Evolutionary conservation across 2,888 invertebrate species (phyloP).

Genomic region (Epinotia brunnichana): DNA sequence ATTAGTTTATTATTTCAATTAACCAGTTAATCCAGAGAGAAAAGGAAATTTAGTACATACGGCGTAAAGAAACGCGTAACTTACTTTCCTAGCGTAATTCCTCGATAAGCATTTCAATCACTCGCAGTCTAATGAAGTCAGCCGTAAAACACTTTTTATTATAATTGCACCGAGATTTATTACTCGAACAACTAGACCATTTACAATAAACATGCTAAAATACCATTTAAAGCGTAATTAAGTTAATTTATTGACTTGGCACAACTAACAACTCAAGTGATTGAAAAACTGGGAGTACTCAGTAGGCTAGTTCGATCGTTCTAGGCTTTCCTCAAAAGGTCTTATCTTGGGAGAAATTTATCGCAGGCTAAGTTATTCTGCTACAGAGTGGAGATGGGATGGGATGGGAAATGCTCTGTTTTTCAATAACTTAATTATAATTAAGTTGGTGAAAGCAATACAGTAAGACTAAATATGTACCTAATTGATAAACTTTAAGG

Average conservation of each 20-base stretch:
- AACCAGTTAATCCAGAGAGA: background rate
- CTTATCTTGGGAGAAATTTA: background rate
- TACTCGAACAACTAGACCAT: constrained; percentile 30
- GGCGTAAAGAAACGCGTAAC: background rate
- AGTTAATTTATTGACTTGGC: constrained; percentile 31
- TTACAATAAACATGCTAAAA: constrained; percentile 35
- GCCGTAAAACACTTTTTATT: constrained; percentile 30
- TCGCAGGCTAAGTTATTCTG: background rate
- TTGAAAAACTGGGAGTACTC: constrained; percentile 20
- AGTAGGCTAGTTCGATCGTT: background rate
- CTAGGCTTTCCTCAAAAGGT: background rate
- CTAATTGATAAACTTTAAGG: background rate
- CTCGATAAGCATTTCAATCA: constrained; percentile 8
- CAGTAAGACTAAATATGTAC: too few relatives aligned
- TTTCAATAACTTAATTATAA: too few relatives aligned
- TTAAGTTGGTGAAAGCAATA: background rate
- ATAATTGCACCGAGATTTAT: constrained; percentile 33
- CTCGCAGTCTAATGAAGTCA: background rate
- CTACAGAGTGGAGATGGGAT: too few relatives aligned
- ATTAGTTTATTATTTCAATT: background rate
- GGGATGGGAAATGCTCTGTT: too few relatives aligned
- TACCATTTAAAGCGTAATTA: constrained; percentile 38
- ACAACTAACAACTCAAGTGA: constrained; percentile 32
- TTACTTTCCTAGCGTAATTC: constrained; percentile 4
- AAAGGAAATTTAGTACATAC: too few relatives aligned